These are phyloP conservation scores for Oryctolagus cuniculus DNA, from an alignment of 2,113 vertebrate species.

Conservation along the genomic window DNA sequence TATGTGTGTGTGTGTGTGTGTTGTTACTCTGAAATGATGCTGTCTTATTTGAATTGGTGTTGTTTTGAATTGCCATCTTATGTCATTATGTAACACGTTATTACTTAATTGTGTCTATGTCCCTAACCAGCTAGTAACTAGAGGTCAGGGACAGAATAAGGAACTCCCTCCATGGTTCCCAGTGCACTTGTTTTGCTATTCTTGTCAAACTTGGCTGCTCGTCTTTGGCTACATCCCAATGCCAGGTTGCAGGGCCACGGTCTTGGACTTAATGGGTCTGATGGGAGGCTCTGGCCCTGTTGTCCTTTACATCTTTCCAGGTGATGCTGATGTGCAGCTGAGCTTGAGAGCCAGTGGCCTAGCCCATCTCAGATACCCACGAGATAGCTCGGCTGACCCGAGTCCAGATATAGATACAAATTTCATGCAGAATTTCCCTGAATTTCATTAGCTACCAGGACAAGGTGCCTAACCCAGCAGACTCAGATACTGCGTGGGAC, in stretches of 20 bases:
- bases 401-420: background rate
- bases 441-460: background rate
- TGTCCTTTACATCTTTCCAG: background rate
- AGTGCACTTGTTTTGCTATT: background rate
- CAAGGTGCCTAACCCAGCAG: background rate
- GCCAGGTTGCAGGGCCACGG: accelerated
- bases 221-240: background rate
- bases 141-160: background rate
- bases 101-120: background rate
- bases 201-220: background rate
- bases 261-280: background rate
- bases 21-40: background rate
- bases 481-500: too few species aligned
- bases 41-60: background rate
- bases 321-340: background rate
- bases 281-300: background rate
- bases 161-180: background rate
- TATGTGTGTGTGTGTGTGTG: background rate
- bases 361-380: background rate
- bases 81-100: background rate
- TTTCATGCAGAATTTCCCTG: background rate
- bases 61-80: background rate
- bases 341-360: background rate
- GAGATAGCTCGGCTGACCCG: background rate
- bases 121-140: background rate